Evolutionary conservation across 2,113 vertebrate genomes (phyloP), one percentile per base, ranked within the genome.

Genomic region (Microtus oregoni): DNA sequence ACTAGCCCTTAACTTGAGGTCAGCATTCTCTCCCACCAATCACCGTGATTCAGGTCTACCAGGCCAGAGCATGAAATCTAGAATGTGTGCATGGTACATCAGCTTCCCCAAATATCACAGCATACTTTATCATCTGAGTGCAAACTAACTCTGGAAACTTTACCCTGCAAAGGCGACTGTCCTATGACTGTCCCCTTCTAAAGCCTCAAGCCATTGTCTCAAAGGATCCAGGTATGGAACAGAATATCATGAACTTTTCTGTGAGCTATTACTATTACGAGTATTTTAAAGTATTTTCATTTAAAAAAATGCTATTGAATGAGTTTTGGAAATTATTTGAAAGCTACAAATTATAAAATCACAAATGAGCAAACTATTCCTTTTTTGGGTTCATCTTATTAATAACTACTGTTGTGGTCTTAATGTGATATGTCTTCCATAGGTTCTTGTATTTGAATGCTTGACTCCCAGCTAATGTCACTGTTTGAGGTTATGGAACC

Each of bases 11-110:
- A 94, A 70, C 81, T 95, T 63, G 87, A 2, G 26, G 61, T 30
- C 61, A 90, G 35, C 58, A 90, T 89, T 30, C 38, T 87, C 79
- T 96, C 47, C 81, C 55, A 83, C 94, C 95, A 65, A 76, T 97
- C 94, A 89, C n/a, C 15, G 55, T 91, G 81, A 92, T 68, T 93
- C 67, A 44, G 24, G 38, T 86, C 67, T 32, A 94, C 35, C 13
- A 83, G 93, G 70, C 63, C 83, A 78, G 55, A 92, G 58, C 35
- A 26, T n/a, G 75, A 76, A n/a, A 38, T 96, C 44, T 94, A 79
- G 90, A 96, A 95, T 75, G 92, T 79, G n/a, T 68, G 61, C 11
- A 12, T n/a, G 28, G 12, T 28, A 7, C 68, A 52, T 19, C 13
- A 38, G 70, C 47, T 94, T 95, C 1, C 0, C 76, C 47, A 78